Conservation (phyloP, 2,888 invertebrate genomes). For the Cyclophora albipunctata region DNA sequence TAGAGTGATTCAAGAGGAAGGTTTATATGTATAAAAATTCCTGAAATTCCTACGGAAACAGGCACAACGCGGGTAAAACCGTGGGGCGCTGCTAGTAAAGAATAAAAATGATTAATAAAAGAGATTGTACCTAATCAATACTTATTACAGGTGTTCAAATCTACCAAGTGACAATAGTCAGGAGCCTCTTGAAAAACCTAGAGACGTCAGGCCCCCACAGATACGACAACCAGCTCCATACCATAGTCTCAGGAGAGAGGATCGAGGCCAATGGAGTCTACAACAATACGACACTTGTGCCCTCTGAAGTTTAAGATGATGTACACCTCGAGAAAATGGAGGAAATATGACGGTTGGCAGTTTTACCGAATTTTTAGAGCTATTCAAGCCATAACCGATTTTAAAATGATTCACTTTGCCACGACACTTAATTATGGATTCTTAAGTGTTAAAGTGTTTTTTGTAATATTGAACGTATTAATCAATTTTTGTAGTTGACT, state of each 20-base stretch:
- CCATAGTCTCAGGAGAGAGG: conserved; percentile 45
- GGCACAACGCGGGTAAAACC: not conserved
- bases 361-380: not conserved
- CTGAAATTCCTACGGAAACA: too few relatives aligned
- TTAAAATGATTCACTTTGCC: too few relatives aligned
- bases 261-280: conserved; percentile 31
- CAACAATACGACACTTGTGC: conserved; percentile 24
- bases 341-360: not conserved
- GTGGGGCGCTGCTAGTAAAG: not conserved
- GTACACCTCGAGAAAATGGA: not conserved
- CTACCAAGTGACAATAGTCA: conserved; percentile 44
- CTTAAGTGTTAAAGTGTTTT: too few relatives aligned
- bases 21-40: too few relatives aligned
- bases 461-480: too few relatives aligned
- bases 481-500: too few relatives aligned
- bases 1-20: too few relatives aligned
- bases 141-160: conserved; percentile 42
- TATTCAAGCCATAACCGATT: too few relatives aligned
- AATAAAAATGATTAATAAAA: not conserved
- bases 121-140: not conserved
- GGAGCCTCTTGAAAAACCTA: conserved; percentile 49
- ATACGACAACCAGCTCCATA: conserved; percentile 52
- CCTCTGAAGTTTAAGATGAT: conserved; percentile 14
- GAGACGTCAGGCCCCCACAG: conserved; percentile 32
- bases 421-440: too few relatives aligned